Conservation (phyloP, 1,140 invertebrate species). For the Asobara japonica region DNA sequence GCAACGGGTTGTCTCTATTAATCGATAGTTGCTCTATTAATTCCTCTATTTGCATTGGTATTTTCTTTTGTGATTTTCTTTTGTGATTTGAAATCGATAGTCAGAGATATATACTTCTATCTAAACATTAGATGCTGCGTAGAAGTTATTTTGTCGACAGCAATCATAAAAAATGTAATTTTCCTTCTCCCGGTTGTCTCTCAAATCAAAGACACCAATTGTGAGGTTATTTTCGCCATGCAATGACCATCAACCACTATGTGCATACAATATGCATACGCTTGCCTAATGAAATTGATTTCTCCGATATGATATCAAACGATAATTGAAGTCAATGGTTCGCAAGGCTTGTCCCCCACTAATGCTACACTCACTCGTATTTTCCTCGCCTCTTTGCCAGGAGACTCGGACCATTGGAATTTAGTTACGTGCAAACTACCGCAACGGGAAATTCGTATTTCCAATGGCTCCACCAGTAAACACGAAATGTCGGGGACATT, state of each 20-base stretch:
- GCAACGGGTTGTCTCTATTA: neutral
- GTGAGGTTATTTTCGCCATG: too few species aligned
- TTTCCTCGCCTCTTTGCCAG: neutral
- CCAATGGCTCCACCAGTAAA: conserved; percentile 10
- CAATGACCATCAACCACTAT: too few species aligned
- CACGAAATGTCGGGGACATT: conserved; percentile 1
- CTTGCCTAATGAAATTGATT: conserved; percentile 39
- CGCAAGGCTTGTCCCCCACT: neutral
- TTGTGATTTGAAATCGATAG: too few species aligned
- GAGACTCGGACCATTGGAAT: conserved; percentile 20
- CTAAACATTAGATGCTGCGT: too few species aligned
- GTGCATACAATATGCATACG: neutral
- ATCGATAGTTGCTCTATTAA: too few species aligned
- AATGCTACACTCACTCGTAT: conserved; percentile 7
- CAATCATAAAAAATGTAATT: too few species aligned
- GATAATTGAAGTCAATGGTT: conserved; percentile 37
- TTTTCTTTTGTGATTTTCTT: too few species aligned
- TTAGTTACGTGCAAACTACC: conserved; percentile 7
- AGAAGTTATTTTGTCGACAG: too few species aligned
- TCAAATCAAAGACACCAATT: too few species aligned
- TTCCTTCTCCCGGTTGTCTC: too few species aligned
- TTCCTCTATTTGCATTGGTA: too few species aligned
- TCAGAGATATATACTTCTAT: too few species aligned
- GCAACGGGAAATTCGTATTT: conserved; percentile 27
- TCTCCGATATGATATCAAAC: conserved; percentile 34